A percentile compares a stretch with the other conserved stretches of the same genome.
Conservation (phyloP, 1,140 invertebrate species). For the Whitmania pigra region DNA sequence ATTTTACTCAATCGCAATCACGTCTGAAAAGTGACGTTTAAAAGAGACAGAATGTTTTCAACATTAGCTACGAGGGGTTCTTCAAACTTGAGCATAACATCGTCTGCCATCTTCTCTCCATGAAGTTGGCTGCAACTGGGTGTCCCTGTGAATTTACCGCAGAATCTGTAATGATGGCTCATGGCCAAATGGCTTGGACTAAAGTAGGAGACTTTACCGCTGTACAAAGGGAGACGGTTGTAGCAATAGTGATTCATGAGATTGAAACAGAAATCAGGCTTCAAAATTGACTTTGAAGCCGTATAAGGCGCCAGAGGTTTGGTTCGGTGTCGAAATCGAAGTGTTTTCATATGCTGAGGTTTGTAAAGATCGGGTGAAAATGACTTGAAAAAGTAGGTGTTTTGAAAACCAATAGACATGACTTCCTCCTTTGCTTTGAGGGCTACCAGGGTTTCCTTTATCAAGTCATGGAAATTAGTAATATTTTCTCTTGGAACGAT, state of each 20-base stretch:
- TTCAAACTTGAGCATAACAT: constrained; percentile 2
- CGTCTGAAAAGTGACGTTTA: no score
- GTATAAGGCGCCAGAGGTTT: no score
- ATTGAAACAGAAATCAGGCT: constrained; percentile 4
- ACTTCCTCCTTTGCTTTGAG: not conserved
- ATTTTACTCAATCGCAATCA: no score
- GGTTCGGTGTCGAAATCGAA: not conserved
- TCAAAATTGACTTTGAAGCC: constrained; percentile 10
- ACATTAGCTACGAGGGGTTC: not conserved
- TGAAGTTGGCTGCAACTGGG: not conserved
- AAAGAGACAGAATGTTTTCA: no score
- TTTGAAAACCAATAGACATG: not conserved
- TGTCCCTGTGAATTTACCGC: not conserved
- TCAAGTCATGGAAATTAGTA: constrained; percentile 8
- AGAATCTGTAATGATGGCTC: constrained; percentile 13
- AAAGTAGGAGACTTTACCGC: not conserved
- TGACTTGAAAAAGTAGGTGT: constrained; percentile 12
- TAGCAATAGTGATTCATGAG: constrained; percentile 16
- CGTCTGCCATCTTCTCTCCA: not conserved
- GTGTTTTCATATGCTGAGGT: constrained; percentile 1
- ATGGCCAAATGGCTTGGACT: not conserved
- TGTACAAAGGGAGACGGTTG: constrained; percentile 1
- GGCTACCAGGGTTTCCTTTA: not conserved
- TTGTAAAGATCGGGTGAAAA: not conserved
- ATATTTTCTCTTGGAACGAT: constrained; percentile 56